Evolutionary conservation across 2,113 vertebrate genomes (phyloP), one percentile per base, ranked within the genome.

Genomic region (Cyprinus carpio): DNA sequence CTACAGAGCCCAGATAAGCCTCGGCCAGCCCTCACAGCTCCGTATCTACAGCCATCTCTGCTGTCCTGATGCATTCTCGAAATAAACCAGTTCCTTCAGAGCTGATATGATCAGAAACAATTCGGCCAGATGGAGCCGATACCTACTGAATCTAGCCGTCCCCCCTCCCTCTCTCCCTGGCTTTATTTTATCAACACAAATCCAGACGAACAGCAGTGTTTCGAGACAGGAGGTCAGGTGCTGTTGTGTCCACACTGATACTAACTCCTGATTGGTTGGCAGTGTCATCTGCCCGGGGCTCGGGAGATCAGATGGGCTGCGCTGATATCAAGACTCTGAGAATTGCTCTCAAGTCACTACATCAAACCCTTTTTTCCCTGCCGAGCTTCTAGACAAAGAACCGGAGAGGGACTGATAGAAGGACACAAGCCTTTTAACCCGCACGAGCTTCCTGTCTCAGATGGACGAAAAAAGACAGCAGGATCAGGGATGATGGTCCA

Each of bases 1-100:
- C 60, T 51, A 18, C 16, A 29, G 54, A 27, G 27, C 29, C 29
- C 27, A 29, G 75, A 81, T 62, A 78, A 75, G 51, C 20, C 34
- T 34, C 6, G 11, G 6, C 5, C 71, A 34, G 67, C 69, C 25
- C 10, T 88, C 89, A 83, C 85, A 87, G 90, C 85, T 64, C 75
- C 89, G n/a, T 89, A 92, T 94, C 92, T 88, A 67, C 46, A 72
- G 49, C 88, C 54, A 92, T 93, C 86, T 51, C 84, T 88, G 87
- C 84, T 85, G 85, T 87, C 90, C 89, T 92, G 91, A 93, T 92
- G 91, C 87, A 89, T 89, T 91, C 90, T 87, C 87, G 89, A 91
- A 92, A 93, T 91, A 93, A 92, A 91, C 90, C 87, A 88, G 88
- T 90, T 86, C 88, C 89, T 93, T 92, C 92, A 90, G 4, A 92